Base-by-base conservation (phyloP, 2,888 invertebrate genomes). In the Nomada ferruginata region DNA sequence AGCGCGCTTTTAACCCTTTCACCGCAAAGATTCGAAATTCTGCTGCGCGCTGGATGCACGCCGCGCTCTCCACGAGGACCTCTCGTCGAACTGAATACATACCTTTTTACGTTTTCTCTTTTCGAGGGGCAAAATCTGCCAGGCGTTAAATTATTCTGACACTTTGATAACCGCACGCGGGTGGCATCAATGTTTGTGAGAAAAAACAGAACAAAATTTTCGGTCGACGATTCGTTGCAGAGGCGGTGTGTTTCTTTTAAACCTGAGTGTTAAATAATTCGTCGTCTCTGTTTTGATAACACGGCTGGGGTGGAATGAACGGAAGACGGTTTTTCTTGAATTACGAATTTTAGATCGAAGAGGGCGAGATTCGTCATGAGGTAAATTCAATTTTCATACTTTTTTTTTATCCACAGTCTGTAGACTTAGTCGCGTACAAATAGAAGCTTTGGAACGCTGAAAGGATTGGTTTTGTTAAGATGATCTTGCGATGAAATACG, bases 1-100 rank as follows among this genome's bases (percentile, higher is more conserved):
- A 78, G 68, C 29, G 44, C 50, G 78, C 78, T 78, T 79, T 79
- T 29, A 78, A 78, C 78, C 78, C 61, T 59, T 59, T 65, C 65
- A 47, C 26, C 11, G 55, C 18, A 50, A 78, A 68, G 78, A 79
- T 69, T 69, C 47, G 23, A 50, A 63, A 78, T 69, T 76, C 26
- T 20, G 42, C 50, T 52, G 36, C 18, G 7, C 23, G 15, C 15
- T 9, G 9, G 52, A 23, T 13, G 29, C 18, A n/a, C 20, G 36
- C 36, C 11, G 18, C 29, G 15, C 20, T 26, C 29, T 0, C 53
- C 18, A n/a, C 13, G n/a, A 47, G 42, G 50, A 72, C 63, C 63
- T 55, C 50, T 23, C 3, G 69, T 20, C 4, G 5, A 13, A 20
- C 52, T 11, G 60, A 60, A 36, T 36, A 0, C 7, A 70, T 59